Percentiles rank a stretch among this genome's conserved stretches.
phyloP scores from a whole-genome alignment of 2,113 vertebrate species.

The Bothrops jararaca region DNA sequence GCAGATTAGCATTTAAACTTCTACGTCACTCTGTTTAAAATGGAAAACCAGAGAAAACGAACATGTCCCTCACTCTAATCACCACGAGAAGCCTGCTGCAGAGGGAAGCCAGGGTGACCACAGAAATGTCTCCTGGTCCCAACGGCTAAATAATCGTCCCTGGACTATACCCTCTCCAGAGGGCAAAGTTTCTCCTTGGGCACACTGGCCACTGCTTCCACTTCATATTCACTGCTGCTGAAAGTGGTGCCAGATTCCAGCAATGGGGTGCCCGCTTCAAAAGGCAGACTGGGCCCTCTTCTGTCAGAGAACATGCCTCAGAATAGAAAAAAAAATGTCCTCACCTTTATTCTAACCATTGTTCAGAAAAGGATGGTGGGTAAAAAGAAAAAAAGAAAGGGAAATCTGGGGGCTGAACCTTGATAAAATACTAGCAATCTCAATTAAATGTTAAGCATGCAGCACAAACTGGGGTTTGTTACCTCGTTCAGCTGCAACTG shows the following conservation, averaged over 20 bases:
- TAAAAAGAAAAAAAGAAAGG: neutral
- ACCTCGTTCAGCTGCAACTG: conserved; percentile 91
- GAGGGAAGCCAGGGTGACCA: neutral
- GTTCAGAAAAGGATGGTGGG: neutral
- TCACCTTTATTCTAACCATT: neutral
- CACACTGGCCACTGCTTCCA: neutral
- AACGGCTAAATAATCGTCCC: neutral
- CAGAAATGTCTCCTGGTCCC: neutral
- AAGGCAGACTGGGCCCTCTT: neutral
- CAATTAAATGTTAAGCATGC: neutral
- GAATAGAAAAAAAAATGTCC: neutral
- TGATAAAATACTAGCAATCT: neutral
- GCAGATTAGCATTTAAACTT: neutral
- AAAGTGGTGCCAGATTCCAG: neutral
- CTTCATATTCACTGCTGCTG: neutral
- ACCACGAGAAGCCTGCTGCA: neutral
- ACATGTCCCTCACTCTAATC: neutral
- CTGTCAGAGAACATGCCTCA: neutral
- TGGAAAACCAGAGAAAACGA: neutral
- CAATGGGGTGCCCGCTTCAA: neutral
- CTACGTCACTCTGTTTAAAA: neutral
- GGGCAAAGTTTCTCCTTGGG: neutral
- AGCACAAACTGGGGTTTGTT: neutral
- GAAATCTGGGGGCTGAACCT: neutral
- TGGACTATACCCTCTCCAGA: neutral